Percentiles rank a stretch among this genome's conserved stretches.
phyloP scores from a whole-genome alignment of 2,113 vertebrate species.

The Machaerirhynchus nigripectus region DNA sequence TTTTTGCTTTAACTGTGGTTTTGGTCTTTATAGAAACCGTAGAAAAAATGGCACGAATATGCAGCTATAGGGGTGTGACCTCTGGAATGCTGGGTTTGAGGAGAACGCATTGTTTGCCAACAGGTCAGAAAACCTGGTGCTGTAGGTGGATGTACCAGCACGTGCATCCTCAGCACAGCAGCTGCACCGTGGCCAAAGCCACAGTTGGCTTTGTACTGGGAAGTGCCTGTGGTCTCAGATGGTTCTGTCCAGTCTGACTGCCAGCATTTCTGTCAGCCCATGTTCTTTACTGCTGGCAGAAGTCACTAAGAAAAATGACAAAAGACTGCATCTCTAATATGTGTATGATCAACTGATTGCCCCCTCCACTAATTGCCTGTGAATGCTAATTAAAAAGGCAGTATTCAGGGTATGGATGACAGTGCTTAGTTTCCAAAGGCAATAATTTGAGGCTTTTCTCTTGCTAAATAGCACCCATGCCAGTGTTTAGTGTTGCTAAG shows the following conservation, averaged over 20 bases:
- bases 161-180: neutral
- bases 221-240: neutral
- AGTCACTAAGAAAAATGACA: neutral
- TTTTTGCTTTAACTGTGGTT: neutral
- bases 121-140: neutral
- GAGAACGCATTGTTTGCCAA: neutral
- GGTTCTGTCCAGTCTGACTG: neutral
- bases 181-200: rapidly evolving
- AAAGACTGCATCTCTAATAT: neutral
- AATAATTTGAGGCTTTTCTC: constrained; percentile 24
- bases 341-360: constrained; percentile 16
- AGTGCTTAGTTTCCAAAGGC: constrained; percentile 33
- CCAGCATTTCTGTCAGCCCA: neutral
- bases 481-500: constrained; percentile 1
- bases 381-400: constrained; percentile 23
- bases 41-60: neutral
- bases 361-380: neutral
- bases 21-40: neutral
- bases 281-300: neutral
- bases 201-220: neutral
- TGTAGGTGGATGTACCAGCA: neutral
- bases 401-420: neutral
- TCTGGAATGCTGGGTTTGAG: neutral
- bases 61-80: neutral
- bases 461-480: constrained; percentile 1